A percentile compares a stretch with the other conserved stretches of the same genome.
Conservation (phyloP, 2,888 invertebrate species). For the Chrysomela aeneicollis region DNA sequence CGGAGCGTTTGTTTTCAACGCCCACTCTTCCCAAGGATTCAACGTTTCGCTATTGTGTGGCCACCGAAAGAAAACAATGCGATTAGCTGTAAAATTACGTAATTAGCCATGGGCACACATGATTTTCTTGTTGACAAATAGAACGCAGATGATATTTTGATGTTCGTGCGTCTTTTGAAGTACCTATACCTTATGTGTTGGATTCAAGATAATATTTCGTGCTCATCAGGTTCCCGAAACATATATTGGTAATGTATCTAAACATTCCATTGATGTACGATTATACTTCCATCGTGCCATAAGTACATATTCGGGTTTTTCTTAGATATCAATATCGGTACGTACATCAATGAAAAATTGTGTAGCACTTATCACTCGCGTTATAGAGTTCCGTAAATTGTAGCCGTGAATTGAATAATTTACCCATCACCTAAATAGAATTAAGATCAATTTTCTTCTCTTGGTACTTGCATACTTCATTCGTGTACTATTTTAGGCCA, state of each 20-base stretch:
- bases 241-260: not conserved
- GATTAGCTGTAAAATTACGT: not conserved
- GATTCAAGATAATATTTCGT: not conserved
- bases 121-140: conserved; percentile 5
- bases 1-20: not conserved
- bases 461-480: not conserved
- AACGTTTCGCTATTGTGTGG: not conserved
- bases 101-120: not conserved
- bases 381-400: not conserved
- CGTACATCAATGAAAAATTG: no score
- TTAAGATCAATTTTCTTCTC: conserved; percentile 4
- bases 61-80: not conserved
- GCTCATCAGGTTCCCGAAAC: no score
- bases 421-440: conserved; percentile 4
- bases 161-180: not conserved
- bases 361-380: not conserved
- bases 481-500: not conserved
- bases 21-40: not conserved
- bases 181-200: not conserved
- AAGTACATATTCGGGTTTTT: no score
- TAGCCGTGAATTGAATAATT: conserved; percentile 12
- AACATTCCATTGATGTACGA: no score
- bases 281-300: no score
- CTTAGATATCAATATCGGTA: no score
- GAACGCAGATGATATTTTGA: not conserved